phyloP scores from a whole-genome alignment of 2,113 vertebrate genomes.

The Acinonyx jubatus region DNA sequence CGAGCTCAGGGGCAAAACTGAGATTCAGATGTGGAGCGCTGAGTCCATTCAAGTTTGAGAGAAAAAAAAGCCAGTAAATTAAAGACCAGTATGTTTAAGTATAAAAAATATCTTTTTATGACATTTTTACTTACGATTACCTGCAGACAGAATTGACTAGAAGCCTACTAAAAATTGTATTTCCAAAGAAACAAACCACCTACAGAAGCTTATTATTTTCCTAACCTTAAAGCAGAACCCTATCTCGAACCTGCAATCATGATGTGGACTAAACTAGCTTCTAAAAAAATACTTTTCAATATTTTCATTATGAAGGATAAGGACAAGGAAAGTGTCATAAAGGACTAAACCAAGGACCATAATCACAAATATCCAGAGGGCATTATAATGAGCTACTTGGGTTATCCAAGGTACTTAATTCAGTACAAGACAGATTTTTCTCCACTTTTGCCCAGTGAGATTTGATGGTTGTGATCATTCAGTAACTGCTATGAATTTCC shows the following conservation, averaged over 20 bases:
- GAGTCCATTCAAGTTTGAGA: background rate
- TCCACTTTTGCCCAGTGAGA: background rate
- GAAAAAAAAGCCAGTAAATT: background rate
- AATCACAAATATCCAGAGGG: background rate
- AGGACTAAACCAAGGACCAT: background rate
- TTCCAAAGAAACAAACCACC: background rate
- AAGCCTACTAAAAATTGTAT: background rate
- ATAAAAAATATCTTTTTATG: background rate
- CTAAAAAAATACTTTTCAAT: background rate
- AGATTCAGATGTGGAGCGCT: background rate
- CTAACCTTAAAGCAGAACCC: background rate
- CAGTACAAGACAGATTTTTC: background rate
- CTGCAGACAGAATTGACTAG: background rate
- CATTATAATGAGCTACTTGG: background rate
- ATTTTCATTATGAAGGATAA: background rate
- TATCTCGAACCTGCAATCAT: background rate
- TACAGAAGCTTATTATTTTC: background rate
- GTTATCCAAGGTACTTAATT: conserved; percentile 31
- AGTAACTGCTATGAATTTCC: background rate
- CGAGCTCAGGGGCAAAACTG: background rate
- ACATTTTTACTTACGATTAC: background rate
- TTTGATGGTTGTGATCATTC: background rate
- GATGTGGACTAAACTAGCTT: background rate
- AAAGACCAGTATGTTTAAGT: background rate
- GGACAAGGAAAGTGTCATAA: background rate